phyloP scores from a whole-genome alignment of 37 sponge, comb jelly and placozoan species.

The Theonella swinhoei region DNA sequence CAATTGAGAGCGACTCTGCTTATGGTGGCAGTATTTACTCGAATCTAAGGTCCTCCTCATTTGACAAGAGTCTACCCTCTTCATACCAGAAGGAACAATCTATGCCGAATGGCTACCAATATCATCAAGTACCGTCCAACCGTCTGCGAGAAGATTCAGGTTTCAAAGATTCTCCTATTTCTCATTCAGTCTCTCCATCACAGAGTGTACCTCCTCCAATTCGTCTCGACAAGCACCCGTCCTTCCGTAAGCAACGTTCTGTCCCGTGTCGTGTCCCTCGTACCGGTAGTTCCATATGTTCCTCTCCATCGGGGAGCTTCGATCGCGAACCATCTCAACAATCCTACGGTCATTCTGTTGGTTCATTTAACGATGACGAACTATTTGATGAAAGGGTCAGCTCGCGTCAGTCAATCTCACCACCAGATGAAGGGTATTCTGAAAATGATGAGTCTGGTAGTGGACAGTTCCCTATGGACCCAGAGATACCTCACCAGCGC shows the following conservation, averaged over 20 bases:
- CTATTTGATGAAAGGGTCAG: neutral
- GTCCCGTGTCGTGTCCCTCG: slow-evolving; percentile 3
- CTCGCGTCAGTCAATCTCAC: neutral
- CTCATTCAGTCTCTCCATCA: slow-evolving; percentile 1
- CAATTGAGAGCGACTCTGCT: neutral
- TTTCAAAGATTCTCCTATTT: slow-evolving; percentile 4
- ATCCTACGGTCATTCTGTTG: neutral
- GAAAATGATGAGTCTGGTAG: neutral
- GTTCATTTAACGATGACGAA: neutral
- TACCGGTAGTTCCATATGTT: neutral
- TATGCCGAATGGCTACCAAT: neutral
- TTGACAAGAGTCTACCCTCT: slow-evolving; percentile 21
- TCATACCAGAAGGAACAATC: neutral
- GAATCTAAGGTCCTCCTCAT: slow-evolving; percentile 21
- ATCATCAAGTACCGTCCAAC: neutral
- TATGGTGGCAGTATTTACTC: too few relatives aligned
- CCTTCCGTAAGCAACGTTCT: slow-evolving; percentile 1
- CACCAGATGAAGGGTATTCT: neutral
- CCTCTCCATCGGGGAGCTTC: neutral
- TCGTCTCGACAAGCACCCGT: slow-evolving; percentile 50
- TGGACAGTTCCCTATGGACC: neutral
- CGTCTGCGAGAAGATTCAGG: slow-evolving; percentile 35
- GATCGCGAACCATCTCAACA: neutral
- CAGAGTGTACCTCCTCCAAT: slow-evolving; percentile 35
- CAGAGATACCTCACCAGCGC: neutral